Evolutionary conservation across 2,797 vertebrate species (phyloP).

Genomic region (Syngnathus acus): DNA sequence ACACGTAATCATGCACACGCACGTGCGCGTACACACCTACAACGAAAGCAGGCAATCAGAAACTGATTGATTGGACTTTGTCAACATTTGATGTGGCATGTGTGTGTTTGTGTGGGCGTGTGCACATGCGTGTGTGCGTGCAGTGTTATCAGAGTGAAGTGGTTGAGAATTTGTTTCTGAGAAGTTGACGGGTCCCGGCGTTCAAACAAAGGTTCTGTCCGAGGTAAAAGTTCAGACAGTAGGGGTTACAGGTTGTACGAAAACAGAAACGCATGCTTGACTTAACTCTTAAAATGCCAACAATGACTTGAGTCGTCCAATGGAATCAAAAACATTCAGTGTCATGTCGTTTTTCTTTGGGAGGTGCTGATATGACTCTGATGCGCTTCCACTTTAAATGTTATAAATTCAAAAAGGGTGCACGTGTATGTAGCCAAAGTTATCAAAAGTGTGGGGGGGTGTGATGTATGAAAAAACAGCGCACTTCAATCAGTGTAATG

Average conservation of each 20-base stretch:
- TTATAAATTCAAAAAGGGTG: too few relatives aligned
- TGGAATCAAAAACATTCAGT: too few relatives aligned
- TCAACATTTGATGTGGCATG: conserved; percentile 20
- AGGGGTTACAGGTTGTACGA: conserved; percentile 35
- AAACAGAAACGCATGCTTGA: conserved; percentile 47
- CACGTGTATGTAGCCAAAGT: too few relatives aligned
- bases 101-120: conserved; percentile 12
- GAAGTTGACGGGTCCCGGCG: conserved; percentile 21
- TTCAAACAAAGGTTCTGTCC: conserved; percentile 22
- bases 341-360: too few relatives aligned
- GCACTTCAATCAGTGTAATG: too few relatives aligned
- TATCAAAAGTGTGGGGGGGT: background rate
- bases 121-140: conserved; percentile 7
- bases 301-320: too few relatives aligned
- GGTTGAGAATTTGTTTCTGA: conserved; percentile 16
- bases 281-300: background rate
- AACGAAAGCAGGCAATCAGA: conserved; percentile 6
- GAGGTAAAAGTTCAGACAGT: conserved; percentile 36
- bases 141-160: conserved; percentile 4
- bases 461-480: too few relatives aligned
- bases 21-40: background rate
- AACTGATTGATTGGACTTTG: conserved; percentile 10
- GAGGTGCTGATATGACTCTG: too few relatives aligned
- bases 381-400: too few relatives aligned
- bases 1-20: conserved; percentile 5